Evolutionary conservation across 1,140 invertebrate species (phyloP).

Genomic region (Hestina assimilis): DNA sequence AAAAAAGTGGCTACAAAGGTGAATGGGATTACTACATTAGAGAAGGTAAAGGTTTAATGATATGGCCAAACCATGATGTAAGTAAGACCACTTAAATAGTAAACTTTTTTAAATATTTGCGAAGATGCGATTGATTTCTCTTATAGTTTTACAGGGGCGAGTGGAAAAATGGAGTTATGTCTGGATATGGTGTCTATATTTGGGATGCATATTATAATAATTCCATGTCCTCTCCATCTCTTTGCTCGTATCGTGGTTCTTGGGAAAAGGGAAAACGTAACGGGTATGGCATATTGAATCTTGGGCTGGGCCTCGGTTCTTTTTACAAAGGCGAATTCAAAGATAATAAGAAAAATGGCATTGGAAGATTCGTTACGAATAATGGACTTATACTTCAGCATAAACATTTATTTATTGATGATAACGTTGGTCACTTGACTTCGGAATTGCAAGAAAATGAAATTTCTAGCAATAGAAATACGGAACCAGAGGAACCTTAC

Average conservation of each 20-base stretch:
- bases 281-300: constrained; percentile 75
- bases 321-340: constrained; percentile 78
- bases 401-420: constrained; percentile 73
- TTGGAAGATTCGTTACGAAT: constrained; percentile 77
- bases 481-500: constrained; percentile 36
- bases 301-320: constrained; percentile 76
- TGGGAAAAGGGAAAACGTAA: constrained; percentile 77
- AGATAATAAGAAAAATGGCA: constrained; percentile 79
- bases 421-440: constrained; percentile 57
- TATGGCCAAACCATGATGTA: constrained; percentile 79
- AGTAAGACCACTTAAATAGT: no score
- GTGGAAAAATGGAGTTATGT: constrained; percentile 78
- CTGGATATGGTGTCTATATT: constrained; percentile 78
- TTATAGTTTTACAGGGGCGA: constrained; percentile 76
- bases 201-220: constrained; percentile 78
- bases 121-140: no score
- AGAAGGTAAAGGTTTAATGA: constrained; percentile 79
- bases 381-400: constrained; percentile 74
- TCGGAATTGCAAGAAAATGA: constrained; percentile 23
- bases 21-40: constrained; percentile 72
- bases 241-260: constrained; percentile 74
- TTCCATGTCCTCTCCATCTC: constrained; percentile 71
- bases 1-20: constrained; percentile 76
- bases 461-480: constrained; percentile 27
- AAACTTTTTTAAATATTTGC: no score